phyloP scores from a whole-genome alignment of 2,888 invertebrate species.

The Agrotis segetum region DNA sequence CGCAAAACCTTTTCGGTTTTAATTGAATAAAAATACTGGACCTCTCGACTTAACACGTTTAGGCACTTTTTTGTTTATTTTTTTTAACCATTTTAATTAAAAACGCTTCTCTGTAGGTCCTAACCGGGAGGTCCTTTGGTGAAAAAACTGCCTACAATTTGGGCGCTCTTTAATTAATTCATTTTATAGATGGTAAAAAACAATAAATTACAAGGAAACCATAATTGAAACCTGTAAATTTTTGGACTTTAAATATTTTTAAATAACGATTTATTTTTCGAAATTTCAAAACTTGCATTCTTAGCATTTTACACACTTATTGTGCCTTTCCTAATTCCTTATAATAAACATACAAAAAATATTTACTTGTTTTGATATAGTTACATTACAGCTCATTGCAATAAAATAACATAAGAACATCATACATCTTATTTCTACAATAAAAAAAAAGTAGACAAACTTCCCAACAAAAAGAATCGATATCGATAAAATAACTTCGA shows the following conservation, averaged over 20 bases:
- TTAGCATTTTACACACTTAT: no score
- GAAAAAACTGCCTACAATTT: conserved; percentile 11
- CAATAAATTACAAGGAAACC: not conserved
- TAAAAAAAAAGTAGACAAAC: not conserved
- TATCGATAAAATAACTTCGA: conserved; percentile 42
- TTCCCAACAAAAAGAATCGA: conserved; percentile 28
- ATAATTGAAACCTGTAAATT: no score
- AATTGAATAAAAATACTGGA: conserved; percentile 64
- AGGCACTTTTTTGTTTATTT: conserved; percentile 44
- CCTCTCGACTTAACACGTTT: conserved; percentile 54
- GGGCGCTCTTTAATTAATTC: conserved; percentile 7
- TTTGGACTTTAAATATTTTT: no score
- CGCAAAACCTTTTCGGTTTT: conserved; percentile 58
- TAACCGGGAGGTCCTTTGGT: conserved; percentile 42
- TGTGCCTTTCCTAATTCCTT: no score
- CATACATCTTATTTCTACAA: not conserved
- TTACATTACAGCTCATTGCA: not conserved
- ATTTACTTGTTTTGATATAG: no score
- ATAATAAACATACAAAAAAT: no score
- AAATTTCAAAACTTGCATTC: no score
- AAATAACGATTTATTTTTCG: no score
- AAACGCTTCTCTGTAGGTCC: conserved; percentile 32
- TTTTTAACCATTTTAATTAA: conserved; percentile 51
- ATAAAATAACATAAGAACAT: not conserved
- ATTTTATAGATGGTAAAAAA: not conserved